These are phyloP conservation scores for Patella pellucida DNA, from an alignment of 2,888 invertebrate species.

Conservation along the genomic window DNA sequence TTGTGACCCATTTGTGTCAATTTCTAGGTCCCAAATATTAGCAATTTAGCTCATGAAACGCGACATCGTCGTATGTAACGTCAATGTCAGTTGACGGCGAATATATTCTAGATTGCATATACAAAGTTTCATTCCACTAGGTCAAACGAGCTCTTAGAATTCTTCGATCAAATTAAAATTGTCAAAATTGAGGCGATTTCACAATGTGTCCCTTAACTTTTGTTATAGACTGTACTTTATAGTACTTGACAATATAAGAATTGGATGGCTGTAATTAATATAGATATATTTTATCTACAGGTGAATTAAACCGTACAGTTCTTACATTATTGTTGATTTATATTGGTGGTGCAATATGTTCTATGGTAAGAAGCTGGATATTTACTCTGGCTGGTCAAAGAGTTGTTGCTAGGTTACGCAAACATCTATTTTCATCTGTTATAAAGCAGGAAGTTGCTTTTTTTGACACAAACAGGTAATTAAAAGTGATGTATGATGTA, in stretches of 20 bases:
- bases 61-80: too few species aligned
- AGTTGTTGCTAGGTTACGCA: constrained; percentile 66
- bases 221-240: background rate
- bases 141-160: too few species aligned
- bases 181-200: too few species aligned
- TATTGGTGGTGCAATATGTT: constrained; percentile 54
- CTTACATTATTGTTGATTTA: constrained; percentile 62
- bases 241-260: background rate
- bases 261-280: background rate
- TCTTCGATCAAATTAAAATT: too few species aligned
- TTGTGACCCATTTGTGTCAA: too few species aligned
- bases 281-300: constrained; percentile 40
- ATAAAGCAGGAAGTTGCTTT: constrained; percentile 67
- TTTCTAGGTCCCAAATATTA: too few species aligned
- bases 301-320: constrained; percentile 59
- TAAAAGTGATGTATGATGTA: background rate
- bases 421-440: constrained; percentile 57
- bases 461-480: constrained; percentile 67
- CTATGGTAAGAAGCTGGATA: constrained; percentile 61
- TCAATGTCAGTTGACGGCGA: too few species aligned
- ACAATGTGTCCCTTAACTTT: too few species aligned
- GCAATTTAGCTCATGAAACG: too few species aligned
- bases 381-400: constrained; percentile 68
- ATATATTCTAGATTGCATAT: too few species aligned
- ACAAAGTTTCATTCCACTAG: too few species aligned